phyloP scores from a whole-genome alignment of 1,140 invertebrate species.

The Aricia agestis region DNA sequence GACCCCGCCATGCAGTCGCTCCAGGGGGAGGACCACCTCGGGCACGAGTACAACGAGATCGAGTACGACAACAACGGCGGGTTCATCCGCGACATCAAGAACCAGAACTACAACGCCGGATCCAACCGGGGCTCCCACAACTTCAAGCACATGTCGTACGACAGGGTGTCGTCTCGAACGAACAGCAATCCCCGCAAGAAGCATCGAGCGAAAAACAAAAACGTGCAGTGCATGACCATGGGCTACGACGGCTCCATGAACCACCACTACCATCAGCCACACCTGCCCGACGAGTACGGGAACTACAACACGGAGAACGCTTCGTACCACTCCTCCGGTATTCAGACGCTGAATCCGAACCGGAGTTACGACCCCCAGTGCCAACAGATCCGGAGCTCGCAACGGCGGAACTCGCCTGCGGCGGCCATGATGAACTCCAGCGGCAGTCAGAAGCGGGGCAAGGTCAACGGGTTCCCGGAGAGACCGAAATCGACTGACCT shows the following conservation, averaged over 20 bases:
- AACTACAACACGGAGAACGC: conserved; percentile 70
- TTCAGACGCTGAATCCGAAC: conserved; percentile 71
- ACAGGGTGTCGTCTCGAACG: conserved; percentile 68
- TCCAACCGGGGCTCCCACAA: conserved; percentile 72
- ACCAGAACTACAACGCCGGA: conserved; percentile 69
- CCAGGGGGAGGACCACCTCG: conserved; percentile 69
- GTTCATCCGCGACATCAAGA: conserved; percentile 70
- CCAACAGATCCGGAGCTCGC: conserved; percentile 56
- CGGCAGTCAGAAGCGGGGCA: conserved; percentile 69
- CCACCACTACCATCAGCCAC: conserved; percentile 73
- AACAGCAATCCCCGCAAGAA: conserved; percentile 74
- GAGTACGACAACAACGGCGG: conserved; percentile 73
- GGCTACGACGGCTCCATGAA: conserved; percentile 66
- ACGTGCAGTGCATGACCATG: conserved; percentile 72
- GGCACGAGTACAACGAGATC: conserved; percentile 75
- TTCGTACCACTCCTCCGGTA: conserved; percentile 71
- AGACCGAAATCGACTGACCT: conserved; percentile 76
- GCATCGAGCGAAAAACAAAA: conserved; percentile 69
- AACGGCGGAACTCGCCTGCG: conserved; percentile 67
- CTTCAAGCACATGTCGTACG: conserved; percentile 75
- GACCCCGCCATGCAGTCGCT: conserved; percentile 71
- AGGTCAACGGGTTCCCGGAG: conserved; percentile 59
- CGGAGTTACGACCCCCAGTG: conserved; percentile 61
- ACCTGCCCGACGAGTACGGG: conserved; percentile 65
- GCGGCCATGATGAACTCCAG: conserved; percentile 66